Base-by-base conservation (phyloP, 35 echinoderm and acorn worm species). In the Eucidaris tribuloides region DNA sequence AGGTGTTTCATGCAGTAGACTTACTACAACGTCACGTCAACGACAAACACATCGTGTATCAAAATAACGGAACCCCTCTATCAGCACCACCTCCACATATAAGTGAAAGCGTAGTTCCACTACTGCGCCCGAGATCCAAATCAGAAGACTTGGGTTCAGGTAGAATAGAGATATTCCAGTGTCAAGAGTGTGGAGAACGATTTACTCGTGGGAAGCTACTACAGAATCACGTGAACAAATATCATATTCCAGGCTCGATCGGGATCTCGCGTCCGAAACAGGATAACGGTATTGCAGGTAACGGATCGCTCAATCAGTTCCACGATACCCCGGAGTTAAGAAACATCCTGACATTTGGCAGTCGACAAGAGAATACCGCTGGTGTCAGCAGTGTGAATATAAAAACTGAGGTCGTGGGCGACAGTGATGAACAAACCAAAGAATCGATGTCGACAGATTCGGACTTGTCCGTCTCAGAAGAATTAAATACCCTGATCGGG, bases 221-320 rank as follows among this genome's bases (percentile, higher is more conserved):
- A 25, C 33, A 83, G 42, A 41, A 83, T 20, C 80, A 83, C 49
- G 80, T 83, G 14, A 83, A 63, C 4, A 83, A 43, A 43, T 63
- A 65, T 20, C 80, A 83, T 25, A 83, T 83, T 37, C 38, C 41
- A 48, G 48, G 48, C n/a, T 11, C n/a, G 48, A n/a, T n/a, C n/a
- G n/a, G n/a, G n/a, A n/a, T n/a, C n/a, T n/a, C n/a, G n/a, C n/a
- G n/a, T n/a, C n/a, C n/a, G n/a, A 20, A 52, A 11, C n/a, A 7
- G n/a, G n/a, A 52, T 52, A 20, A 52, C 48, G 9, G 48, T n/a
- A 20, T 52, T 11, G 9, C 48, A 52, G 9, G 9, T 52, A 7
- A 52, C 48, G 48, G 48, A 11, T 52, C 48, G 48, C 27, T 29
- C 13, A 13, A 13, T 13, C 62, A 65, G 27, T 9, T n/a, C n/a